Percentiles rank a stretch among this genome's conserved stretches.
Evolutionary conservation across 2,888 invertebrate species (phyloP).

Genomic region (Spodoptera exigua): DNA sequence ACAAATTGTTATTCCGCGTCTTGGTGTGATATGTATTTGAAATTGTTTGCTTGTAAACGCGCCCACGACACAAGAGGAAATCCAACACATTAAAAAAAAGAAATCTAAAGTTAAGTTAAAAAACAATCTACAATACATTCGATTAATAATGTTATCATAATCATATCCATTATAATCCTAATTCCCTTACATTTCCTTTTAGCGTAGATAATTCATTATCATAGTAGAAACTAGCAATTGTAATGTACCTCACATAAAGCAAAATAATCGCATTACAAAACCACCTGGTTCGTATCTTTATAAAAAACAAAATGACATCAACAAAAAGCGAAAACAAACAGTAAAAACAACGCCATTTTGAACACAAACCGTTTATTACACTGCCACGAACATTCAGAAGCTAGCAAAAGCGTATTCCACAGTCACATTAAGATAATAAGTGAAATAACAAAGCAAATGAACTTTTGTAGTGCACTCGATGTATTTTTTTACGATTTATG

Average conservation of each 20-base stretch:
- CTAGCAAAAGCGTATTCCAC: slow-evolving; percentile 58
- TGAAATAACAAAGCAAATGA: slow-evolving; percentile 59
- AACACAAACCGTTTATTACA: slow-evolving; percentile 56
- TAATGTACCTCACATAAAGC: background rate
- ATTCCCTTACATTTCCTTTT: too few relatives aligned
- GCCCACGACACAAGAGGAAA: too few relatives aligned
- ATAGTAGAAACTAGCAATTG: slow-evolving; percentile 8
- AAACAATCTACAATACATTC: too few relatives aligned
- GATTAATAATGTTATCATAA: too few relatives aligned
- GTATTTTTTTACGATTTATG: slow-evolving; percentile 53
- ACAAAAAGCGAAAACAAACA: slow-evolving; percentile 37
- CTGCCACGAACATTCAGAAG: slow-evolving; percentile 56
- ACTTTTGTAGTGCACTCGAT: slow-evolving; percentile 50
- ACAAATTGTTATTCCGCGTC: too few relatives aligned
- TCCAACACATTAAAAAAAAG: too few relatives aligned
- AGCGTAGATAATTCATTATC: too few relatives aligned
- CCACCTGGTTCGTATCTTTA: slow-evolving; percentile 25
- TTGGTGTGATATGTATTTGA: too few relatives aligned
- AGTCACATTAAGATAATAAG: slow-evolving; percentile 64
- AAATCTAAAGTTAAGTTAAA: too few relatives aligned
- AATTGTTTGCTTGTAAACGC: too few relatives aligned
- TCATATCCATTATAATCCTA: too few relatives aligned
- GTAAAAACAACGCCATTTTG: slow-evolving; percentile 43
- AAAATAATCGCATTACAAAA: slow-evolving; percentile 26
- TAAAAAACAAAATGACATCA: slow-evolving; percentile 35